Conservation (phyloP, 2,888 invertebrate genomes). For the Aquatica leii region DNA sequence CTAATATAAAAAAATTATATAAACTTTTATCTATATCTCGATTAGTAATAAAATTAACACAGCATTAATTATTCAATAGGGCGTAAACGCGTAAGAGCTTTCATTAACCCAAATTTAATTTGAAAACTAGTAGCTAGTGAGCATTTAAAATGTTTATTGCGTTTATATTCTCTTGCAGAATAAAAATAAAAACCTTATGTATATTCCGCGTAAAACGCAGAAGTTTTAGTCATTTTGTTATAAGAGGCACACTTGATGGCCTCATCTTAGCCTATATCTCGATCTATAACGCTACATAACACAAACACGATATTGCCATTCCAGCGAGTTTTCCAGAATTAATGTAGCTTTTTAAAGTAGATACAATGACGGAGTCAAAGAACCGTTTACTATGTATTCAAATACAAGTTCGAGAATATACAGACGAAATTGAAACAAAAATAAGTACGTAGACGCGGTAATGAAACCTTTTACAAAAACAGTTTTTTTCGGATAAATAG, state of each 20-base stretch:
- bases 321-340: slow-evolving; percentile 43
- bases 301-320: slow-evolving; percentile 38
- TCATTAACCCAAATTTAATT: too few relatives aligned
- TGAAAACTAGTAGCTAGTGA: too few relatives aligned
- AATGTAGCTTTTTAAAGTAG: slow-evolving; percentile 46
- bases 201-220: slow-evolving; percentile 14
- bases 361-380: slow-evolving; percentile 34
- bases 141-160: too few relatives aligned
- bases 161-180: not conserved
- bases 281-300: slow-evolving; percentile 41
- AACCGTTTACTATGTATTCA: not conserved
- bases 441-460: too few relatives aligned
- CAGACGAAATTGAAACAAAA: too few relatives aligned
- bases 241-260: slow-evolving; percentile 21
- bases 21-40: too few relatives aligned
- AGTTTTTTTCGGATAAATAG: not conserved
- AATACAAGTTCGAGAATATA: too few relatives aligned
- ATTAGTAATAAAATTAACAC: too few relatives aligned
- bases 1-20: too few relatives aligned
- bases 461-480: too few relatives aligned
- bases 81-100: too few relatives aligned
- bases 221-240: slow-evolving; percentile 24
- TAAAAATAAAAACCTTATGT: slow-evolving; percentile 10
- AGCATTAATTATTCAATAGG: too few relatives aligned
- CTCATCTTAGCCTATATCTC: slow-evolving; percentile 31